phyloP scores from a whole-genome alignment of 2,888 invertebrate species.

The Meteorus cinctellus region DNA sequence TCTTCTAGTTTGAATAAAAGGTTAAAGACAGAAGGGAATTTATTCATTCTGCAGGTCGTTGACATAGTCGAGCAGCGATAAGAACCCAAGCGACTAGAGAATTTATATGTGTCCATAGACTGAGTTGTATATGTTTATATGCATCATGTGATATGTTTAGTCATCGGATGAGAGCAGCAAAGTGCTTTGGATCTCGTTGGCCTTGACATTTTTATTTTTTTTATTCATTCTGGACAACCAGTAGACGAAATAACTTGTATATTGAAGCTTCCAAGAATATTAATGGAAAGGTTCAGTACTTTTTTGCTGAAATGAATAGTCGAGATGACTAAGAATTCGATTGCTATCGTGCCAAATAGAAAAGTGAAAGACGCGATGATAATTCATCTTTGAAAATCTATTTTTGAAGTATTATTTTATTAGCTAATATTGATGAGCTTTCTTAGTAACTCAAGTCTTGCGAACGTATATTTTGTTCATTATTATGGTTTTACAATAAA shows the following conservation, averaged over 20 bases:
- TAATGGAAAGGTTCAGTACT: not conserved
- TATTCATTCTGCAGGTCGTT: conserved; percentile 30
- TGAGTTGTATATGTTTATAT: not conserved
- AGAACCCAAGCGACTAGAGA: conserved; percentile 7
- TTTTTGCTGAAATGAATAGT: not conserved
- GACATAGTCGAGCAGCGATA: conserved; percentile 18
- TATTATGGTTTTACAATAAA: not conserved
- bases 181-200: conserved; percentile 30
- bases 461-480: not conserved
- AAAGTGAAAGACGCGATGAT: too few species aligned
- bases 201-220: conserved; percentile 38
- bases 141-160: conserved; percentile 14
- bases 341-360: too few species aligned
- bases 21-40: not conserved
- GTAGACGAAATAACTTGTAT: conserved; percentile 9
- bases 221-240: not conserved
- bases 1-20: too few species aligned
- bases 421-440: not conserved
- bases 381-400: too few species aligned
- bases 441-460: not conserved
- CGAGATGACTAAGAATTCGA: too few species aligned
- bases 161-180: conserved; percentile 15
- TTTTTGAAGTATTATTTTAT: not conserved
- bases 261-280: conserved; percentile 23
- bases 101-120: not conserved